Conservation (phyloP, 1,140 invertebrate genomes). For the Drosophila kanapiae region DNA sequence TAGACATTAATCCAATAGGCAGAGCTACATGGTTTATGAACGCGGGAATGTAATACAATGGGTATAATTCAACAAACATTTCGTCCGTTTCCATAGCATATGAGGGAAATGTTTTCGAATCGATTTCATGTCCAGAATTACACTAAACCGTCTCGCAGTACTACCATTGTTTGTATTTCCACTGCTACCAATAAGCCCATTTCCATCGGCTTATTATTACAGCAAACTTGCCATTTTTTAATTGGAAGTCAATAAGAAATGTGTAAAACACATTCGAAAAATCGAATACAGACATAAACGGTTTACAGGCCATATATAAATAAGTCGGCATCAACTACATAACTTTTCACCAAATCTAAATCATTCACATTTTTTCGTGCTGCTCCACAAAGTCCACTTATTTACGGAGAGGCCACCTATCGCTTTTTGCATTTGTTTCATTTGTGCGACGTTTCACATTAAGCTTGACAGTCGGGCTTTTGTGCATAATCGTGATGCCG, state of each 20-base stretch:
- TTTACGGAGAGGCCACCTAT: constrained; percentile 3
- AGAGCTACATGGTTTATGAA: constrained; percentile 5
- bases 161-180: too few relatives aligned
- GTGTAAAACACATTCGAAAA: too few relatives aligned
- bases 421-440: constrained; percentile 73
- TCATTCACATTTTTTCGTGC: neutral
- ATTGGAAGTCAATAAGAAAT: too few relatives aligned
- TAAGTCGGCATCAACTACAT: neutral
- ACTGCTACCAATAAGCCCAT: too few relatives aligned
- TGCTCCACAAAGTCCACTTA: constrained; percentile 2
- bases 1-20: constrained; percentile 4
- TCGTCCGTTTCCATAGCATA: constrained; percentile 17
- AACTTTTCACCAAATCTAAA: constrained; percentile 1
- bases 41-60: neutral
- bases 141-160: too few relatives aligned
- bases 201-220: too few relatives aligned
- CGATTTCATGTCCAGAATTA: too few relatives aligned
- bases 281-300: too few relatives aligned
- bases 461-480: constrained; percentile 73
- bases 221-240: too few relatives aligned
- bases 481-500: constrained; percentile 80
- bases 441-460: constrained; percentile 78
- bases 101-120: neutral
- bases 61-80: constrained; percentile 9
- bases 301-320: too few relatives aligned